phyloP scores from a whole-genome alignment of 2,797 vertebrate species.

The Lacerta agilis region DNA sequence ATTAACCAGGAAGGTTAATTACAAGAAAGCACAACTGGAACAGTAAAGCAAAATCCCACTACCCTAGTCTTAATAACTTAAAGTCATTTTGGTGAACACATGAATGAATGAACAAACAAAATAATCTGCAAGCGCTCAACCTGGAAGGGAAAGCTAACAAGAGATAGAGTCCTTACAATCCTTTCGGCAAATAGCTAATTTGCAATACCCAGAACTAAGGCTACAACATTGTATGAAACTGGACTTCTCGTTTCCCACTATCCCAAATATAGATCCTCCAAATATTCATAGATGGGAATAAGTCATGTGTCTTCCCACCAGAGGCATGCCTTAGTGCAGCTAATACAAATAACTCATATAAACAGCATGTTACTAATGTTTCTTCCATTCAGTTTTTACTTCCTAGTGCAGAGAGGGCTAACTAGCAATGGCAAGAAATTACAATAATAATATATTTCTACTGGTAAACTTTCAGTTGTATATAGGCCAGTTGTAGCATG shows the following conservation, averaged over 20 bases:
- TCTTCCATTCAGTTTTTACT: constrained; percentile 33
- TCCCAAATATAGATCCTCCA: neutral
- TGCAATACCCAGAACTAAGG: constrained; percentile 4
- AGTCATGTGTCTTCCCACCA: neutral
- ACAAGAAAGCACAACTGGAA: no score
- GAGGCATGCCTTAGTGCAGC: constrained; percentile 1
- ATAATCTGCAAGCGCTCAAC: neutral
- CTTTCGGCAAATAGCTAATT: constrained; percentile 9
- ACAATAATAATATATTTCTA: neutral
- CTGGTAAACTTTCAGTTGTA: neutral
- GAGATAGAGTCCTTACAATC: neutral
- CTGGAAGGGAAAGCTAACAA: neutral
- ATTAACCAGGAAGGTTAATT: no score
- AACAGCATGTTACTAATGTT: constrained; percentile 44
- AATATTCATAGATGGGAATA: constrained; percentile 1
- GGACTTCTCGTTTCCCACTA: neutral
- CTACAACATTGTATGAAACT: neutral
- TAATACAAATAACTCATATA: constrained; percentile 28
- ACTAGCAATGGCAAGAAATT: neutral
- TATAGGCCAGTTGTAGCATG: neutral
- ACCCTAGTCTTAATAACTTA: neutral
- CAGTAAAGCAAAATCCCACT: neutral
- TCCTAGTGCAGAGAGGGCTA: constrained; percentile 32
- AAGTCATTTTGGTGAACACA: neutral
- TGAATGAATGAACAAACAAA: neutral